Conservation (phyloP, 2,888 invertebrate species). For the Machimus rusticus region DNA sequence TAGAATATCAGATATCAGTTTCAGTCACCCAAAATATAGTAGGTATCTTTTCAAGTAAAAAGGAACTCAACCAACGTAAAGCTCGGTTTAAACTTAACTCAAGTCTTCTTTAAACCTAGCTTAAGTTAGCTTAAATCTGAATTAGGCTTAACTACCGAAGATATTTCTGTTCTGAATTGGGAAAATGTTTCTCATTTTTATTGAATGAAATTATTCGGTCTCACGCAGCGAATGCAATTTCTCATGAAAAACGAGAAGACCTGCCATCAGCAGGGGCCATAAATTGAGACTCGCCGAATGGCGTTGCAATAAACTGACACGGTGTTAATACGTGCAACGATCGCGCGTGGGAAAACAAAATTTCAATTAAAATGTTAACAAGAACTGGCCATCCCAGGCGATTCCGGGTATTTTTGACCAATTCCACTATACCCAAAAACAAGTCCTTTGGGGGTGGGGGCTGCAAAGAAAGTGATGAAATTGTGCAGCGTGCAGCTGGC, state of each 20-base stretch:
- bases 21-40: too few species aligned
- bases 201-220: background rate
- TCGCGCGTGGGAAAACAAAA: background rate
- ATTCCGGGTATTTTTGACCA: background rate
- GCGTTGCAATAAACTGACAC: conserved; percentile 9
- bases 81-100: too few species aligned
- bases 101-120: too few species aligned
- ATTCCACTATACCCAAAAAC: background rate
- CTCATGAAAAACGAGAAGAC: background rate
- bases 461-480: background rate
- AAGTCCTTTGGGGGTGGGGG: background rate
- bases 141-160: too few species aligned
- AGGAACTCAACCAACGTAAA: too few species aligned
- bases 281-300: background rate
- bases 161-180: too few species aligned
- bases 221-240: background rate
- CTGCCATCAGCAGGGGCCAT: background rate
- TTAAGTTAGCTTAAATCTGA: too few species aligned
- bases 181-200: background rate
- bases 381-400: background rate
- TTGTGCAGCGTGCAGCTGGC: conserved; percentile 18
- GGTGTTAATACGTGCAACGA: background rate
- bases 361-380: conserved; percentile 39
- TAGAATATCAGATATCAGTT: too few species aligned
- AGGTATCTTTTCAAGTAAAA: too few species aligned